Base-by-base conservation (phyloP, 2,113 vertebrate species). In the Oreochromis aureus region DNA sequence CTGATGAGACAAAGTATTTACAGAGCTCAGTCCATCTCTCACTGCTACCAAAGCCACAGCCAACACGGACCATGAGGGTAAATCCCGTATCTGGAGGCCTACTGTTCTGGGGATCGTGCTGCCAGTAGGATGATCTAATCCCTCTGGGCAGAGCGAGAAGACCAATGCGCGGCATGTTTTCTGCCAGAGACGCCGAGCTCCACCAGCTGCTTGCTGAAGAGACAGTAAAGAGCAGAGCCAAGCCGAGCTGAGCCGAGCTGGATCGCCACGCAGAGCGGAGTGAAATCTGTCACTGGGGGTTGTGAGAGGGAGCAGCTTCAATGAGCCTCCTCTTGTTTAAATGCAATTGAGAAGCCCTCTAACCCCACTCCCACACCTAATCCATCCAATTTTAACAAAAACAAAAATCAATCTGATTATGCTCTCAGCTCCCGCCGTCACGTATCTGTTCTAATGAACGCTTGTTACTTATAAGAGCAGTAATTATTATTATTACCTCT, bases 291-390 rank as follows among this genome's bases (percentile, higher is more conserved):
- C 46, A 54, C 22, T 15, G 9, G 10, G 13, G 11, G 18, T 13
- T 80, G 80, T 27, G 9, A 58, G 78, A 44, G 56, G 41, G 12
- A 66, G 22, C 24, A 58, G 44, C 4, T 56, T 73, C 44, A 80
- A 10, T 22, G 66, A 81, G 32, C 61, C 71, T 48, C 8, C 54
- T 84, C 16, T 24, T n/a, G 10, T 18, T 83, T 83, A 83, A 89
- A 89, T 80, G 55, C 9, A 34, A 11, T 24, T 11, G n/a, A 88
- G 69, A 48, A 10, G 10, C 48, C 7, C 34, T 81, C 58, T 58
- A 63, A 84, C 83, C 85, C 87, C 59, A 84, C 78, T 84, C 58
- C 81, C 22, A 85, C 86, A 84, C 44, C 76, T 66, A 69, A 91
- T 89, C 63, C 48, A 48, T 84, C 46, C 44, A 81, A 82, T 36